Evolutionary conservation across 2,888 invertebrate species (phyloP).

Genomic region (Pyralis farinalis): DNA sequence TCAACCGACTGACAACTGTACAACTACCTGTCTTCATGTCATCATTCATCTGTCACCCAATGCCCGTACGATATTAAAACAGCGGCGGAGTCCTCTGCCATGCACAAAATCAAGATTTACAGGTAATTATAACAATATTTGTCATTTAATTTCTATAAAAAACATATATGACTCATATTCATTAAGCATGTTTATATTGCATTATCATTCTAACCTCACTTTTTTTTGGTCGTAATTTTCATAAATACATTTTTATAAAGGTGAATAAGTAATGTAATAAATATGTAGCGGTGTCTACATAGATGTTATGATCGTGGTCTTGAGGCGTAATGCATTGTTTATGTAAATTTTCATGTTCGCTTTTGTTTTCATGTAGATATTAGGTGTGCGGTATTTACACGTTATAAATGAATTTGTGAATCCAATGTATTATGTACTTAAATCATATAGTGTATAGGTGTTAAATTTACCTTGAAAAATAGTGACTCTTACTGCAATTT

Average conservation of each 20-base stretch:
- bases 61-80: constrained; percentile 69
- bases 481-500: too few relatives aligned
- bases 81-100: constrained; percentile 69
- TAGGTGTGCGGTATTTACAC: too few relatives aligned
- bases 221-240: constrained; percentile 13
- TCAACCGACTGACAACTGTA: too few relatives aligned
- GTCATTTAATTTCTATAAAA: background rate
- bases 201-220: constrained; percentile 61
- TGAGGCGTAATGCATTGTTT: constrained; percentile 6
- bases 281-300: background rate
- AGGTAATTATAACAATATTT: constrained; percentile 45
- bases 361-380: background rate
- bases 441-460: too few relatives aligned
- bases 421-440: too few relatives aligned
- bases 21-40: constrained; percentile 59
- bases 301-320: background rate
- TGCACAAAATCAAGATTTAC: constrained; percentile 75
- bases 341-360: constrained; percentile 2
- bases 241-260: constrained; percentile 10
- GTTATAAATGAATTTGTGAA: too few relatives aligned
- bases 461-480: too few relatives aligned
- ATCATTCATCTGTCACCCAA: constrained; percentile 63
- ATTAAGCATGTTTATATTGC: constrained; percentile 27
- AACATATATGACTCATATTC: background rate
- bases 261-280: constrained; percentile 1